Evolutionary conservation across 2,113 vertebrate genomes (phyloP), one percentile per base, ranked within the genome.

Genomic region (Haemorhous mexicanus): DNA sequence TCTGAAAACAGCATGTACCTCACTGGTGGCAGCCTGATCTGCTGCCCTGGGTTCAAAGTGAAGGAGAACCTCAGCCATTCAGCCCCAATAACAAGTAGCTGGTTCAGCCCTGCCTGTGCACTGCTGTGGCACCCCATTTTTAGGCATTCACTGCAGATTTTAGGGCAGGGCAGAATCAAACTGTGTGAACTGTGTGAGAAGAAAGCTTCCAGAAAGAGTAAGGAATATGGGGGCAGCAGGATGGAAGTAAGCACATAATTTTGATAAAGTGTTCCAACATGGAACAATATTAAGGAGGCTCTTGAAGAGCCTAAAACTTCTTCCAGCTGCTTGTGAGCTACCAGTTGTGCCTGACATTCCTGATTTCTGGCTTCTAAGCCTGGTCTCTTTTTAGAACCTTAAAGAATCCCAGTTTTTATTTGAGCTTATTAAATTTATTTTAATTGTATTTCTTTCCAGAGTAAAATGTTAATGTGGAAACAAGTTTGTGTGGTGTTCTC

Each of bases 381-480:
- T 62, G 49, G 10, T 83, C 63, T 87, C 49, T 49, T 91, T 91
- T 80, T 69, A 91, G 72, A 86, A 70, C n/a, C 33, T 37, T 10
- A 72, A 61, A 24, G 61, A 90, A 87, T 3, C 62, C 2, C 6
- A 50, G 66, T 62, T 87, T 95, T 90, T 70, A 62, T 76, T 76
- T 77, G 50, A 81, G 32, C n/a, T 70, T 80, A 87, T 82, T 75
- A 9, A 70, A 68, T 95, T 95, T 23, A 41, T 86, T 78, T 89
- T 37, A 49, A 78, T 79, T 69, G 77, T 84, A 58, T 87, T 93
- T 84, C 24, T 91, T 95, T 75, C 53, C 68, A 27, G 63, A 56
- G 56, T 67, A 39, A 86, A 90, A 78, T 24, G 24, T 44, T 80
- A 70, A 39, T 41, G 35, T 80, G 92, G 82, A 92, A 96, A 55